Evolutionary conservation across 2,113 vertebrate species (phyloP), one percentile per base, ranked within the genome.

Genomic region (Eudyptes chrysolophus): DNA sequence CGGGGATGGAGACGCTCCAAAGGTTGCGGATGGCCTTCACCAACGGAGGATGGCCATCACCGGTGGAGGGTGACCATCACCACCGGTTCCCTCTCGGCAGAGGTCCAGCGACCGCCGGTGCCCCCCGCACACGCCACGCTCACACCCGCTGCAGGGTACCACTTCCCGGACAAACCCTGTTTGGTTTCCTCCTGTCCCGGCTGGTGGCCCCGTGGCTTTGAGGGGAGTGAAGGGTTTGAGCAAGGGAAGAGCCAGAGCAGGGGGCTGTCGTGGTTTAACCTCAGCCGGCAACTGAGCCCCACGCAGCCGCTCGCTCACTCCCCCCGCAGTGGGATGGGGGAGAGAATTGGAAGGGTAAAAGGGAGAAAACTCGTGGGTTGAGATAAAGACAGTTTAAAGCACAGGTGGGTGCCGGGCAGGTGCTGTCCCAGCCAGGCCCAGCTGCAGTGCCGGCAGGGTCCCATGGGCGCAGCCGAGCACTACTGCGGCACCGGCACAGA

Each of bases 111-210:
- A 36, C 61, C 27, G 7, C 48, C 66, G 3, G 75, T 3, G 16
- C 64, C 21, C 68, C 52, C 32, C 9, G 2, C 26, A 14, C 20
- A 2, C 26, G 49, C 16, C 79, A 14, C 5, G 0, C 44, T 76
- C 11, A 3, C 27, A 19, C 42, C 55, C 1, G 2, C 24, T 1
- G 2, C 52, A 5, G 29, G 52, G 24, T 64, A 22, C 62, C 38
- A 13, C 32, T 13, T 29, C 32, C 36, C 8, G 1, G 22, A 26
- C 78, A 75, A 61, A 44, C 13, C 20, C 54, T 2, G 0, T 25
- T 12, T 21, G 68, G 48, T 9, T 51, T 61, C 71, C 55, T 81
- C 21, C 60, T 36, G 36, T 13, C 49, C 83, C 42, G 79, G 10
- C 32, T 21, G 81, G 64, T 61, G 54, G n/a, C 84, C 72, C 27